A percentile compares a stretch with the other conserved stretches of the same genome.
phyloP scores from a whole-genome alignment of 2,797 vertebrate genomes.

The Silurus lanzhouensis region DNA sequence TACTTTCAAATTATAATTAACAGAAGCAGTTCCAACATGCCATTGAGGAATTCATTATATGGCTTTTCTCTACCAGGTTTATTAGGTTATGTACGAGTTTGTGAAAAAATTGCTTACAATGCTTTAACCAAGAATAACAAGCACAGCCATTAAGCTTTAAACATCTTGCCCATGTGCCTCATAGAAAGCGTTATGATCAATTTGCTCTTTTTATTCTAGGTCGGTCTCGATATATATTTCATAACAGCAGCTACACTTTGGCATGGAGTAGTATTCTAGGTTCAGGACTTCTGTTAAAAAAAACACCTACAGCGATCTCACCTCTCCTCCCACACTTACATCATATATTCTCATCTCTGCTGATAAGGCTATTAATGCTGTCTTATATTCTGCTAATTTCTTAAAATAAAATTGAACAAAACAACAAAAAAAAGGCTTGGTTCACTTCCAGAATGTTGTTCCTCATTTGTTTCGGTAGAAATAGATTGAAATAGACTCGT shows the following conservation, averaged over 20 bases:
- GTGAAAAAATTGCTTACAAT: neutral
- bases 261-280: neutral
- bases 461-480: neutral
- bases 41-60: neutral
- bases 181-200: neutral
- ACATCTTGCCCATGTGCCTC: neutral
- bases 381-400: constrained; percentile 30
- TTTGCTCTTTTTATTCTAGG: neutral
- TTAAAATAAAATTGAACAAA: neutral
- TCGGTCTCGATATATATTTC: constrained; percentile 1
- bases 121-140: neutral
- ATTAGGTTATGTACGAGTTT: neutral
- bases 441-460: neutral
- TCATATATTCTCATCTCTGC: neutral
- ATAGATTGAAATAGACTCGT: constrained; percentile 15
- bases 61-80: neutral
- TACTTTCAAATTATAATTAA: neutral
- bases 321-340: constrained; percentile 8
- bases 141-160: neutral
- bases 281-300: neutral
- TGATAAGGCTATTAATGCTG: neutral
- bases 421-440: neutral
- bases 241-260: constrained; percentile 1
- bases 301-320: neutral
- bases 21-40: neutral